Conservation (phyloP, 2,888 invertebrate genomes). For the Eucera pruinosa region DNA sequence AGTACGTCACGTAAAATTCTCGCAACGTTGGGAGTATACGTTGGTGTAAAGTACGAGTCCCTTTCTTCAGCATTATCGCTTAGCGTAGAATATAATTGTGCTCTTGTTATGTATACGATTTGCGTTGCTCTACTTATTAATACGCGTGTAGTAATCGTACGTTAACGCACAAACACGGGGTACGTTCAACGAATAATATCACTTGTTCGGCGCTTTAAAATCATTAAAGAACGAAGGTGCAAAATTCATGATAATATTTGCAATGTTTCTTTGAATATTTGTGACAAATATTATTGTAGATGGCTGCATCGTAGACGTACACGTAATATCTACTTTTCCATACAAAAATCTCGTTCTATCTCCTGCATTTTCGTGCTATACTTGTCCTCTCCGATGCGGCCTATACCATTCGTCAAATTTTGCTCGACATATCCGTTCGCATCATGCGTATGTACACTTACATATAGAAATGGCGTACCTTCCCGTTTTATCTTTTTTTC, state of each 20-base stretch:
- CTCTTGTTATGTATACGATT: slow-evolving; percentile 28
- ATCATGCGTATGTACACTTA: slow-evolving; percentile 47
- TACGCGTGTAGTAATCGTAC: slow-evolving; percentile 2
- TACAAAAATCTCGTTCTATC: slow-evolving; percentile 28
- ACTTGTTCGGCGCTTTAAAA: slow-evolving; percentile 20
- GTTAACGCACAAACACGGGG: slow-evolving; percentile 1
- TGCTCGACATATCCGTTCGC: slow-evolving; percentile 31
- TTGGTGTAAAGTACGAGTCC: slow-evolving; percentile 23
- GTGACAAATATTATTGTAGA: slow-evolving; percentile 36
- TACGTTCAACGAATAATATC: slow-evolving; percentile 16
- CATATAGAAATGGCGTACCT: slow-evolving; percentile 42
- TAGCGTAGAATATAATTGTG: slow-evolving; percentile 50
- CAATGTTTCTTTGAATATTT: slow-evolving; percentile 28
- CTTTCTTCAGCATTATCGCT: slow-evolving; percentile 19
- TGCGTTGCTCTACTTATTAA: slow-evolving; percentile 22
- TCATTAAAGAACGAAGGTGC: slow-evolving; percentile 45
- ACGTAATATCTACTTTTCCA: slow-evolving; percentile 4
- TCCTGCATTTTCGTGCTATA: background rate
- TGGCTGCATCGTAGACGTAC: slow-evolving; percentile 23
- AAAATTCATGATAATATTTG: slow-evolving; percentile 42
- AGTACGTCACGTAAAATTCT: background rate
- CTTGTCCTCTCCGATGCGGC: background rate
- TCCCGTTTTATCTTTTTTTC: background rate
- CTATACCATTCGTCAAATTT: slow-evolving; percentile 13
- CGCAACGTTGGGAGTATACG: slow-evolving; percentile 11